phyloP scores from a whole-genome alignment of 2,797 vertebrate genomes.

The Alauda arvensis region DNA sequence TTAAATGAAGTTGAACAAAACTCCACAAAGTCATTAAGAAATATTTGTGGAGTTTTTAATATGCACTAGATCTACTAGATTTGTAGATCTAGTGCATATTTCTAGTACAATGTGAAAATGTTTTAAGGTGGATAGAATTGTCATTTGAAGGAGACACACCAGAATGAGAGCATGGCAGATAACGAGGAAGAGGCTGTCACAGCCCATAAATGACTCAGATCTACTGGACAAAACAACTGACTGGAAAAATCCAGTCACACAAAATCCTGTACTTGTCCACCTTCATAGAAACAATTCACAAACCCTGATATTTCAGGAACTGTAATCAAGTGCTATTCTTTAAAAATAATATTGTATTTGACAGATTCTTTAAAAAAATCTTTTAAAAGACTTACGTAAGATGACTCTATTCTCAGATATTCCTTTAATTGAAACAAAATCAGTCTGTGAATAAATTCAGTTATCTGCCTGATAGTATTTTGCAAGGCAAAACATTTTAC shows the following conservation, averaged over 20 bases:
- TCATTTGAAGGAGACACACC: not conserved
- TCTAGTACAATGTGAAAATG: not conserved
- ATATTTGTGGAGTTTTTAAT: too few species aligned
- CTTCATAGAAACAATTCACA: not conserved
- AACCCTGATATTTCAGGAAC: not conserved
- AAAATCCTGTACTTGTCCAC: not conserved
- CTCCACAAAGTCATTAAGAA: not conserved
- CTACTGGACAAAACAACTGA: slow-evolving; percentile 15
- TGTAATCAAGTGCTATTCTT: not conserved
- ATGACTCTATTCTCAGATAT: not conserved
- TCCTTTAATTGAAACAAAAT: slow-evolving; percentile 6
- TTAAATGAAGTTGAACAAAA: not conserved
- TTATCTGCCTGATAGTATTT: not conserved
- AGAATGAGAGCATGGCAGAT: not conserved
- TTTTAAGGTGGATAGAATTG: not conserved
- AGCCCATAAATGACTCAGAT: slow-evolving; percentile 9
- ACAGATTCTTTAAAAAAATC: not conserved
- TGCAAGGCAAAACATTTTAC: not conserved
- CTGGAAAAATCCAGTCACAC: slow-evolving; percentile 21
- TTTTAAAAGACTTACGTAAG: not conserved
- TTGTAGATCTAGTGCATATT: not conserved
- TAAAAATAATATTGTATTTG: not conserved
- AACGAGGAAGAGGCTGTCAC: slow-evolving; percentile 8
- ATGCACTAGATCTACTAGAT: too few species aligned
- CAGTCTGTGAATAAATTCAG: not conserved